These are phyloP conservation scores for Ophion ventricosus DNA, from an alignment of 2,888 invertebrate species.

Conservation along the genomic window DNA sequence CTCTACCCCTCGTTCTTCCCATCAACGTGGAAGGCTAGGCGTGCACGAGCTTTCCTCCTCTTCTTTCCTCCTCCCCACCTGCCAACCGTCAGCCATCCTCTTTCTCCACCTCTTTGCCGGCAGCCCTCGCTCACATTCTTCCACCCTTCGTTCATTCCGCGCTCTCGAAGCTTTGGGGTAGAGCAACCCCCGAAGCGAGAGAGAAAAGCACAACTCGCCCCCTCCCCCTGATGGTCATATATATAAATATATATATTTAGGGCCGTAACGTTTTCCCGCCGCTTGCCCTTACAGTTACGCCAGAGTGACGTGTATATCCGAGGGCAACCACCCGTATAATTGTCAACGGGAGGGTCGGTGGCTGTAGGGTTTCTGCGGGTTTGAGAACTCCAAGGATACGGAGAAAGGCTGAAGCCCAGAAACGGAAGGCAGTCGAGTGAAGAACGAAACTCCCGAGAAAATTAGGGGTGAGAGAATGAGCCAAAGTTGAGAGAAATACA, in stretches of 20 bases:
- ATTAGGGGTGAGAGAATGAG: conserved; percentile 66
- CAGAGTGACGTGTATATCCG: conserved; percentile 81
- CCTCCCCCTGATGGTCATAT: conserved; percentile 29
- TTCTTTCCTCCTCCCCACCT: conserved; percentile 44
- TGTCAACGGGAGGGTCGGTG: conserved; percentile 74
- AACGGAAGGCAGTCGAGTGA: conserved; percentile 20
- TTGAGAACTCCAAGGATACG: conserved; percentile 22
- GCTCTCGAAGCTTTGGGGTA: conserved; percentile 47
- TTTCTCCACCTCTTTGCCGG: conserved; percentile 61
- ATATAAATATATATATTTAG: conserved; percentile 52
- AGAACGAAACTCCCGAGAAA: conserved; percentile 57
- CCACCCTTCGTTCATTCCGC: conserved; percentile 48
- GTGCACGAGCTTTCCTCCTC: conserved; percentile 34
- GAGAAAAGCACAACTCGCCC: conserved; percentile 45
- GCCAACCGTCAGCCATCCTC: conserved; percentile 20
- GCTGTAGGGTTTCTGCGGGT: conserved; percentile 31
- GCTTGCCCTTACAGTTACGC: conserved; percentile 79
- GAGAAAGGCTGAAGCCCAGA: conserved; percentile 18
- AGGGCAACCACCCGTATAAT: conserved; percentile 82
- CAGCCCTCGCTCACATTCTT: conserved; percentile 58
- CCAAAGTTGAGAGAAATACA: conserved; percentile 52
- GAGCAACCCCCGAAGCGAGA: conserved; percentile 49
- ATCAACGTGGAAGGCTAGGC: conserved; percentile 47
- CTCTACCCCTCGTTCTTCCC: conserved; percentile 60
- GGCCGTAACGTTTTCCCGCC: conserved; percentile 71